Conservation (phyloP, 2,888 invertebrate genomes). For the Diaphora mendica region DNA sequence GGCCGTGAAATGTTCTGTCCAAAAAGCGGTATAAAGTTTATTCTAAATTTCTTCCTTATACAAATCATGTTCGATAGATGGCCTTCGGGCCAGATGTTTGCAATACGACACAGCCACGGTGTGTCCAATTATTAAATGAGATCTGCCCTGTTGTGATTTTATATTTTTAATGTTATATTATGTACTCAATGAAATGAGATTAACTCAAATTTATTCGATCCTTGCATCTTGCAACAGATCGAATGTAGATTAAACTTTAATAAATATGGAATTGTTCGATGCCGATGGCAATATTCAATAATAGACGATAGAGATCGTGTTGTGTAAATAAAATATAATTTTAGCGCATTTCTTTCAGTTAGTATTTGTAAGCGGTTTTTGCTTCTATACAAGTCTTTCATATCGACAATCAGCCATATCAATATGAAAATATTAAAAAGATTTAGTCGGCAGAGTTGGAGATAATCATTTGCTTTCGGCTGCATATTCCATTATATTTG, state of each 20-base stretch:
- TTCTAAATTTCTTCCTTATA: slow-evolving; percentile 31
- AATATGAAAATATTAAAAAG: slow-evolving; percentile 84
- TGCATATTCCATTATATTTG: slow-evolving; percentile 57
- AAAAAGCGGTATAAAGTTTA: slow-evolving; percentile 42
- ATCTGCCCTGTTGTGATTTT: slow-evolving; percentile 83
- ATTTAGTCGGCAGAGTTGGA: slow-evolving; percentile 74
- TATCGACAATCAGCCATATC: slow-evolving; percentile 91
- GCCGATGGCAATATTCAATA: slow-evolving; percentile 65
- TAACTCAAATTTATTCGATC: slow-evolving; percentile 70
- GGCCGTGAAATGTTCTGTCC: slow-evolving; percentile 54
- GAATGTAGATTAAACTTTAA: slow-evolving; percentile 53
- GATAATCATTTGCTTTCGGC: slow-evolving; percentile 71
- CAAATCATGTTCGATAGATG: slow-evolving; percentile 25
- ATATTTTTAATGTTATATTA: slow-evolving; percentile 67
- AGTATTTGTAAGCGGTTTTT: slow-evolving; percentile 71
- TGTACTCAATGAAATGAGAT: slow-evolving; percentile 82
- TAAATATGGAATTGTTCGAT: slow-evolving; percentile 61
- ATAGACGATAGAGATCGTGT: slow-evolving; percentile 58
- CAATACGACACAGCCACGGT: slow-evolving; percentile 48
- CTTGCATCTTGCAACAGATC: slow-evolving; percentile 54
- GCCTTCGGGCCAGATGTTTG: slow-evolving; percentile 32
- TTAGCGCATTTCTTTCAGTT: slow-evolving; percentile 80
- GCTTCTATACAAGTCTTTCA: slow-evolving; percentile 83
- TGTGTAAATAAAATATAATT: slow-evolving; percentile 75
- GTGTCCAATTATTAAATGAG: slow-evolving; percentile 66